Conservation (phyloP, 2,113 vertebrate species). For the Regulus satrapa region DNA sequence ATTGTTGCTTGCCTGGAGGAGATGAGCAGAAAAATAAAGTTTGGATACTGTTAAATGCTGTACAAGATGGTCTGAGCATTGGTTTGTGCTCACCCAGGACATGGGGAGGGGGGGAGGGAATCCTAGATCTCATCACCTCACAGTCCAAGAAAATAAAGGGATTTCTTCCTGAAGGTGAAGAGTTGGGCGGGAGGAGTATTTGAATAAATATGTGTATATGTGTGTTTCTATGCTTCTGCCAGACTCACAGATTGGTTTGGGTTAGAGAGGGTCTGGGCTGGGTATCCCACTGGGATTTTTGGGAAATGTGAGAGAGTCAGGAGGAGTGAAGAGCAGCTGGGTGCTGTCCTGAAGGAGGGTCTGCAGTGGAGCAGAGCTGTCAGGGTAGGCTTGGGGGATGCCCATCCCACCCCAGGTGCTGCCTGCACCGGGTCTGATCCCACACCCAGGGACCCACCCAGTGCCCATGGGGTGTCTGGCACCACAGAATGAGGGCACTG, state of each 20-base stretch:
- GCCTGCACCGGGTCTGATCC: too few relatives aligned
- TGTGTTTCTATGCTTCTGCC: not conserved
- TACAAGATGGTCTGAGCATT: not conserved
- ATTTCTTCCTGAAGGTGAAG: fast-evolving
- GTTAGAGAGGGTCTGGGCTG: not conserved
- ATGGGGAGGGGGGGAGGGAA: fast-evolving
- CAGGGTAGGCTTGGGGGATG: fast-evolving
- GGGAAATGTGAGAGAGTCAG: fast-evolving
- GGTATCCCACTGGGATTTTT: fast-evolving
- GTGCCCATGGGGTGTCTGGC: not conserved
- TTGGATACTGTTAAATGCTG: not conserved
- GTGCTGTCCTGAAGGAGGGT: not conserved
- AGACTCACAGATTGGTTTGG: not conserved
- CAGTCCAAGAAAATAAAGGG: not conserved
- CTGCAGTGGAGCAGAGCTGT: not conserved
- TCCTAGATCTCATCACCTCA: not conserved
- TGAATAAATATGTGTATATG: not conserved
- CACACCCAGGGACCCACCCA: not conserved
- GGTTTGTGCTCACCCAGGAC: not conserved
- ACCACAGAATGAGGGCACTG: fast-evolving
- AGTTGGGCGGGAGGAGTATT: not conserved
- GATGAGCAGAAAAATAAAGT: not conserved
- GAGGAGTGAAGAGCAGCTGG: not conserved
- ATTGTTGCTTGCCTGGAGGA: not conserved
- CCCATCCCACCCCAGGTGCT: too few relatives aligned